These are phyloP conservation scores for Pilophorus perplexus DNA, from an alignment of 2,888 invertebrate species.

Conservation along the genomic window DNA sequence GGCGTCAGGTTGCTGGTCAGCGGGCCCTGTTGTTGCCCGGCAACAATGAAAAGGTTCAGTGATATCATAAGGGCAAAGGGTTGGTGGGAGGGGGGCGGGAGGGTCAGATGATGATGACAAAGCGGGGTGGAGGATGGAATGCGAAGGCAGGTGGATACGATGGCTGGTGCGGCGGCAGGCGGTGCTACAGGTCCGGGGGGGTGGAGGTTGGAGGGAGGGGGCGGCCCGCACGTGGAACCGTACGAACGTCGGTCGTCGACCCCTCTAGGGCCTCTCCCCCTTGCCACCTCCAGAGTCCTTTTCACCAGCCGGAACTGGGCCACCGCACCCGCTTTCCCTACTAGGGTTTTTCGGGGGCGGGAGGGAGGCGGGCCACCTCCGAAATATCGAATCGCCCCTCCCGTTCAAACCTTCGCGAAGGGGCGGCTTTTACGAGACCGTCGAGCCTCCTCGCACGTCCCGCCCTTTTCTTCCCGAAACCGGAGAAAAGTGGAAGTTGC, in stretches of 20 bases:
- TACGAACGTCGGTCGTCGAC: slow-evolving; percentile 11
- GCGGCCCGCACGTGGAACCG: slow-evolving; percentile 21
- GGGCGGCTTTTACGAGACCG: background rate
- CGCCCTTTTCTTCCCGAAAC: background rate
- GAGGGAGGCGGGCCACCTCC: slow-evolving; percentile 25
- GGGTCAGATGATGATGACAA: too few relatives aligned
- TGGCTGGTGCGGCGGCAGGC: slow-evolving; percentile 6
- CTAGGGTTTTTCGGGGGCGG: background rate
- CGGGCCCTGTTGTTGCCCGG: too few relatives aligned
- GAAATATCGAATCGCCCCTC: slow-evolving; percentile 27
- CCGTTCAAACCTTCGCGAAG: background rate
- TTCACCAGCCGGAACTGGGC: slow-evolving; percentile 42
- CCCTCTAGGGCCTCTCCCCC: slow-evolving; percentile 36
- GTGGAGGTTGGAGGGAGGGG: background rate
- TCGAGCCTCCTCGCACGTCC: slow-evolving; percentile 2
- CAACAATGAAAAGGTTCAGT: too few relatives aligned
- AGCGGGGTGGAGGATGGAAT: slow-evolving; percentile 3
- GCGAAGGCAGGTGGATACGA: slow-evolving; percentile 17
- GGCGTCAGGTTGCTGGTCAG: too few relatives aligned
- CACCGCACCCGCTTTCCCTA: slow-evolving; percentile 47
- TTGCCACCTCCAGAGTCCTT: slow-evolving; percentile 39
- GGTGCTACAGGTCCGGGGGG: slow-evolving; percentile 47
- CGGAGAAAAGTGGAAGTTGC: background rate
- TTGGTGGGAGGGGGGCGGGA: too few relatives aligned
- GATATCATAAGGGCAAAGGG: too few relatives aligned